Evolutionary conservation across 2,888 invertebrate genomes (phyloP), one percentile per base, ranked within the genome.

Genomic region (Limnephilus auricula): DNA sequence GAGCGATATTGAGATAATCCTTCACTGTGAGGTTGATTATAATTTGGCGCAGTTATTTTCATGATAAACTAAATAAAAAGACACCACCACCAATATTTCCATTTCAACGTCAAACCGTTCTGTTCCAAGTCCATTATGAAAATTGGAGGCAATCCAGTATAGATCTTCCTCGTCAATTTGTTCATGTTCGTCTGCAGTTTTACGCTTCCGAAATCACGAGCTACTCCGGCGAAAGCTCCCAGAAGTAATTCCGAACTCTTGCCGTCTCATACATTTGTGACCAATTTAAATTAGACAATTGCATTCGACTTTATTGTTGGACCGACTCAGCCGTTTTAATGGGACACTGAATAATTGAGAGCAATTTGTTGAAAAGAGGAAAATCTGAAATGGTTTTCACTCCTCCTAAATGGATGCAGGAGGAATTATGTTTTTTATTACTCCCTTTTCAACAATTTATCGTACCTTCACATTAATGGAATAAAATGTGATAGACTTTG

Each of bases 251-350:
- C 32, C 80, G 40, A 85, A 65, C 90, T 85, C 86, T 65, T 85
- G 15, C 18, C 15, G 86, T 86, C 80, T 78, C 90, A 85, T 79
- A 45, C 45, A 86, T 86, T 86, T 86, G 90, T 90, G 86, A 90
- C 90, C 91, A 90, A 90, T 91, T 90, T 90, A 87, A 91, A 91
- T 90, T 86, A 91, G 91, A 91, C 90, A 78, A 90, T 89, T 90
- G 91, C 91, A 91, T 90, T 91, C 91, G 80, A 78, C 86, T 91
- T 86, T 50, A 86, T 86, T 50, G 86, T 86, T 30, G 86, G 86
- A 85, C 65, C 31, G 78, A 87, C 65, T 90, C 80, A 37, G 86
- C 80, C 89, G 40, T 34, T 40, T 86, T 86, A 50, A 50, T 86
- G 45, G 86, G 30, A 50, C 45, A 50, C 86, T 50, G 86, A 50